These are phyloP conservation scores for Hyppa rectilinea DNA, from an alignment of 2,888 invertebrate species.

Conservation along the genomic window DNA sequence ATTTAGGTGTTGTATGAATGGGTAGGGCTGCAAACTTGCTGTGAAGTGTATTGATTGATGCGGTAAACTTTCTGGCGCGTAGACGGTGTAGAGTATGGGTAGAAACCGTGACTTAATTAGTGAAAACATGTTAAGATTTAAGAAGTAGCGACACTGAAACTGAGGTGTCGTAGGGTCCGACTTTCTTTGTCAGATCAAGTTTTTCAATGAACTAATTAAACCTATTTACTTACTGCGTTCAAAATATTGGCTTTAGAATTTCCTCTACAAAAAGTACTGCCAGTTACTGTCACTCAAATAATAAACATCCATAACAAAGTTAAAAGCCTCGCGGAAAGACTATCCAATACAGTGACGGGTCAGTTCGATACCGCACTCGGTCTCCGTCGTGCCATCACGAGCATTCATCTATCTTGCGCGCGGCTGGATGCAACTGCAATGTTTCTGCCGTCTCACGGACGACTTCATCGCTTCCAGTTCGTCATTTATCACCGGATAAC, in stretches of 20 bases:
- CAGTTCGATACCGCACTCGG: slow-evolving; percentile 30
- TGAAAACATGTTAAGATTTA: neutral
- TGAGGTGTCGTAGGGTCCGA: too few species aligned
- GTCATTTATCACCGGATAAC: slow-evolving; percentile 39
- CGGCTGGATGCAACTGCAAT: slow-evolving; percentile 43
- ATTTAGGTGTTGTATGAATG: slow-evolving; percentile 35
- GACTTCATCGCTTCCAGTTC: slow-evolving; percentile 39
- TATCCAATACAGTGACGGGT: slow-evolving; percentile 12
- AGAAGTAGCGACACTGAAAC: neutral
- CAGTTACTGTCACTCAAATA: neutral
- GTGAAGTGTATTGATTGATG: slow-evolving; percentile 50
- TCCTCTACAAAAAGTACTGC: neutral
- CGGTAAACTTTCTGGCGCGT: slow-evolving; percentile 28
- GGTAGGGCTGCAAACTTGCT: slow-evolving; percentile 21
- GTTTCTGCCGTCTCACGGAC: slow-evolving; percentile 28
- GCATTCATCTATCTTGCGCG: slow-evolving; percentile 46
- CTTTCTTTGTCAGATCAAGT: neutral
- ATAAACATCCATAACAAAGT: neutral
- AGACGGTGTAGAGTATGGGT: slow-evolving; percentile 5
- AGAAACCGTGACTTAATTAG: slow-evolving; percentile 17
- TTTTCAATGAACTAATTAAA: neutral
- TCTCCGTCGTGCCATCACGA: slow-evolving; percentile 9
- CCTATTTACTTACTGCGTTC: neutral
- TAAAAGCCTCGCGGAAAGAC: neutral
- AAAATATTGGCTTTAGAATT: neutral